Base-by-base conservation (phyloP, 2,888 invertebrate species). In the Tiliacea aurago region DNA sequence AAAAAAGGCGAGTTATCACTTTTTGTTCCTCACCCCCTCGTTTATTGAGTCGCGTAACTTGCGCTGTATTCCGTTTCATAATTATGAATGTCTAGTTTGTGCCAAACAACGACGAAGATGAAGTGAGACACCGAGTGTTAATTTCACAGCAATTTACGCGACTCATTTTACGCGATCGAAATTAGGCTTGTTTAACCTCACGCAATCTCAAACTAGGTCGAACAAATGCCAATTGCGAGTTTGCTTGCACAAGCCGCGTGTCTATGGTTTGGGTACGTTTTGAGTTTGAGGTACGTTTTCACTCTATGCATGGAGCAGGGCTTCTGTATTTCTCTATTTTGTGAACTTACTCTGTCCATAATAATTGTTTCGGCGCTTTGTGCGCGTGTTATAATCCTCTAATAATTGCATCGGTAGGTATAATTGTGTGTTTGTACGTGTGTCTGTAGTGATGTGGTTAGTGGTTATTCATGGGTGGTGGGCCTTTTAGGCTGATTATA, bases 291-390 rank as follows among this genome's bases (percentile, higher is more conserved):
- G 15, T 53, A n/a, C 13, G 11, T 10, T 18, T 63, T 15, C 2
- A 4, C 28, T 2, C 0, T 0, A 20, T 9, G 5, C 33, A 5
- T 15, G 0, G 11, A 51, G 20, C 1, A 0, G 0, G 10, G 2
- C 33, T 78, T 70, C 47, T 76, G 53, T 20, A 5, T 4, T 0
- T 1, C 18, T 28, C 13, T 70, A 13, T 43, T 23, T 7, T 23
- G 7, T 56, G 5, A 1, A 9, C 43, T 45, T 23, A 56, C 45
- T 28, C 56, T 66, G 81, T 81, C 49, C 67, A 67, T 84, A 88
- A 85, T 88, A 88, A 88, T 89, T 87, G 87, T 89, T 83, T 85
- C 78, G 65, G 66, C 63, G 83, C 84, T 83, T 77, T 80, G 75
- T 78, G 65, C 63, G 70, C 65, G 67, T 79, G 84, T 71, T 82